Evolutionary conservation across 2,888 invertebrate species (phyloP).

Genomic region (Andrena marginata): DNA sequence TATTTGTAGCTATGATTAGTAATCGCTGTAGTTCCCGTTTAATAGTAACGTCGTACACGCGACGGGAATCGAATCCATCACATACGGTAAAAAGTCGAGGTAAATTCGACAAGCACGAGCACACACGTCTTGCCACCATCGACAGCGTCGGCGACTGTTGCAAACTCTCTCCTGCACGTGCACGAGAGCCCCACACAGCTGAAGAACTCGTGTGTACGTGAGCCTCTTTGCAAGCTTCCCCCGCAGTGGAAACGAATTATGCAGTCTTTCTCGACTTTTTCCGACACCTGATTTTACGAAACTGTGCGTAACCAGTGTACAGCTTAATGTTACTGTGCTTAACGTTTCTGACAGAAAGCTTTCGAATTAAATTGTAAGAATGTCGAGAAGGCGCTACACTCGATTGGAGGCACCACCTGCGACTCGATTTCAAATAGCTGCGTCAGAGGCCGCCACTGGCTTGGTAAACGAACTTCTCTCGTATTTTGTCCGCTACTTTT

Average conservation of each 20-base stretch:
- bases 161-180: conserved; percentile 64
- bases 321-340: not conserved
- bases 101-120: conserved; percentile 16
- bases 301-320: not conserved
- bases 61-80: not conserved
- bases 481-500: conserved; percentile 2
- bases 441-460: conserved; percentile 14
- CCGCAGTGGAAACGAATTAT: no score
- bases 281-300: not conserved
- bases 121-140: conserved; percentile 41
- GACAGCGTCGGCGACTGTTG: conserved; percentile 53
- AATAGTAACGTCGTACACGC: not conserved
- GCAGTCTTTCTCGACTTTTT: not conserved
- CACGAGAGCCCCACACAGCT: conserved; percentile 16
- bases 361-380: conserved; percentile 36
- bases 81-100: conserved; percentile 14
- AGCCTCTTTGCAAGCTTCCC: not conserved
- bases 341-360: not conserved
- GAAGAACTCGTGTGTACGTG: not conserved
- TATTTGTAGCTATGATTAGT: not conserved
- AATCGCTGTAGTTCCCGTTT: not conserved
- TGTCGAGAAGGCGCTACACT: conserved; percentile 28
- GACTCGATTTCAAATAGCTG: not conserved
- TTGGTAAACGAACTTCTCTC: not conserved
- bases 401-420: conserved; percentile 25